A percentile compares a stretch with the other conserved stretches of the same genome.
These are phyloP conservation scores for Chaitophorus viminalis DNA, from an alignment of 2,888 invertebrate genomes.

Conservation along the genomic window DNA sequence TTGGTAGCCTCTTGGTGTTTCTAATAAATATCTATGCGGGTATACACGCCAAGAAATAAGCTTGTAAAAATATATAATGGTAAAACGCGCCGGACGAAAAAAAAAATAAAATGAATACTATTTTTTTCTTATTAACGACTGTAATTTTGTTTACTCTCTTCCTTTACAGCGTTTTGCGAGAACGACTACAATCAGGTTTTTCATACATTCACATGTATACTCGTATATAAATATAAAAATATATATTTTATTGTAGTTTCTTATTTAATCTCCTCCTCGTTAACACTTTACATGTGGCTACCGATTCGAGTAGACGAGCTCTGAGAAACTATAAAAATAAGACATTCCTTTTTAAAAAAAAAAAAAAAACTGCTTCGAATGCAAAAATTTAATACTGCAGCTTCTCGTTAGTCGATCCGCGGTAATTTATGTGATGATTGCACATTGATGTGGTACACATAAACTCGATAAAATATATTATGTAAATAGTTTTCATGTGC, in stretches of 20 bases:
- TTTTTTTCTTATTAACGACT: slow-evolving; percentile 31
- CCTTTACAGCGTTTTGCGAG: not conserved
- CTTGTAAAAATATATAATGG: slow-evolving; percentile 31
- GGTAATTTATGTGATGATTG: slow-evolving; percentile 18
- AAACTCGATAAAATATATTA: not conserved
- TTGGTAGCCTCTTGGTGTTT: not conserved
- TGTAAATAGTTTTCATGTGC: not conserved
- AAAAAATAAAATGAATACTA: not conserved
- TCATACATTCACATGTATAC: not conserved
- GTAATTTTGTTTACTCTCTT: slow-evolving; percentile 45
- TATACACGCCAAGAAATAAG: not conserved
- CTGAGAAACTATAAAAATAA: slow-evolving; percentile 33
- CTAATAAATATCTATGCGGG: not conserved
- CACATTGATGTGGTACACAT: not conserved
- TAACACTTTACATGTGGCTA: slow-evolving; percentile 26
- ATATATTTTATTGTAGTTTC: not conserved
- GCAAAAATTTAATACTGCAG: not conserved
- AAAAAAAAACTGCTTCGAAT: not conserved
- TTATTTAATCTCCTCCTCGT: slow-evolving; percentile 16
- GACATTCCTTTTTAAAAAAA: not conserved
- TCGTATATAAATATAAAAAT: not conserved
- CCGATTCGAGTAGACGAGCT: slow-evolving; percentile 10
- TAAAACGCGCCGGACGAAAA: slow-evolving; percentile 26
- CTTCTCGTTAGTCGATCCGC: slow-evolving; percentile 14
- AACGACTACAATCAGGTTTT: slow-evolving; percentile 40